Evolutionary conservation across 2,888 invertebrate species (phyloP).

Genomic region (Agrochola lychnidis): DNA sequence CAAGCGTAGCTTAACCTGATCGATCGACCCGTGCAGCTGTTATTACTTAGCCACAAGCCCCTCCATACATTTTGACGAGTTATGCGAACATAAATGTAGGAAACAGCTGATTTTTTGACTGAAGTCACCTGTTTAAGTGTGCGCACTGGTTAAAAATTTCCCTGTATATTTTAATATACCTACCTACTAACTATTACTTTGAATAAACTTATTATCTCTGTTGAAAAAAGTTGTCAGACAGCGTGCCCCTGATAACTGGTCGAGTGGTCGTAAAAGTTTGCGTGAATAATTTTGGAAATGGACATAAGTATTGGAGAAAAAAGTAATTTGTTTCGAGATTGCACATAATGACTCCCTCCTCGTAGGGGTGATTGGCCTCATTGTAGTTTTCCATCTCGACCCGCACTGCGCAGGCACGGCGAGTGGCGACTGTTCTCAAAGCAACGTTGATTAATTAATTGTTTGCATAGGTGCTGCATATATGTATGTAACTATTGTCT

Average conservation of each 20-base stretch:
- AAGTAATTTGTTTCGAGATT: constrained; percentile 61
- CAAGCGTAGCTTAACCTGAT: too few relatives aligned
- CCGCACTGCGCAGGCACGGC: constrained; percentile 28
- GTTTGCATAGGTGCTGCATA: constrained; percentile 13
- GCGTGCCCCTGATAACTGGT: constrained; percentile 23
- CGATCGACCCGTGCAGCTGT: too few relatives aligned
- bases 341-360: constrained; percentile 57
- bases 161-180: neutral
- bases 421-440: constrained; percentile 35
- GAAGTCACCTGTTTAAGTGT: too few relatives aligned
- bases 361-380: constrained; percentile 68
- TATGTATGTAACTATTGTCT: neutral
- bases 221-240: constrained; percentile 41
- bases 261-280: constrained; percentile 22
- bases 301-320: constrained; percentile 36
- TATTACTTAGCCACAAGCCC: too few relatives aligned
- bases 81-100: too few relatives aligned
- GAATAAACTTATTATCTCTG: constrained; percentile 31
- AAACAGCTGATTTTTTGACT: too few relatives aligned
- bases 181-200: neutral
- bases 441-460: constrained; percentile 59
- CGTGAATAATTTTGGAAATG: constrained; percentile 57
- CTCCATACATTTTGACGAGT: too few relatives aligned
- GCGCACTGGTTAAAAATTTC: too few relatives aligned
- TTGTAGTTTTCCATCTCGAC: constrained; percentile 70